These are phyloP conservation scores for Camponotus vicinus DNA, from an alignment of 1,140 invertebrate species.

Conservation along the genomic window DNA sequence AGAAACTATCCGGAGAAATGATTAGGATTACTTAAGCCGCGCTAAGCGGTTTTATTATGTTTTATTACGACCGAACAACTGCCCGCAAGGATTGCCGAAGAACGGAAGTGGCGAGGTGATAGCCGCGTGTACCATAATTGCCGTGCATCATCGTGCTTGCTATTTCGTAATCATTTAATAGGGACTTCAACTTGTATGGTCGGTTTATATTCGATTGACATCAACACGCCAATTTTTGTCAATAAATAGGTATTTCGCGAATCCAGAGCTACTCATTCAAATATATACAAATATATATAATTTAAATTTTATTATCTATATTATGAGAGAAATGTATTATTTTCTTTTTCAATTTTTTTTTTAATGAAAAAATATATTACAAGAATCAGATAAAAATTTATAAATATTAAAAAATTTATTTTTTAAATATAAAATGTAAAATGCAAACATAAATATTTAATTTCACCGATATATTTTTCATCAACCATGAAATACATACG, in stretches of 20 bases:
- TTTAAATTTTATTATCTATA: too few species aligned
- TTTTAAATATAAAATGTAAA: too few species aligned
- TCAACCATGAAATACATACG: background rate
- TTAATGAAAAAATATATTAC: too few species aligned
- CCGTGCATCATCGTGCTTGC: conserved; percentile 1
- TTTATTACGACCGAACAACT: background rate
- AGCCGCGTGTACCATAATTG: conserved; percentile 9
- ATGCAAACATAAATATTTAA: background rate
- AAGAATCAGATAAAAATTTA: too few species aligned
- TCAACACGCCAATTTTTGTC: background rate
- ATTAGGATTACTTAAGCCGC: background rate
- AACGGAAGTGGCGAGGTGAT: conserved; percentile 30
- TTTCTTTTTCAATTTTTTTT: too few species aligned
- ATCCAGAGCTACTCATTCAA: background rate
- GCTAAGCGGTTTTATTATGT: conserved; percentile 36
- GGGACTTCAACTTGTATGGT: background rate
- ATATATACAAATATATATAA: too few species aligned
- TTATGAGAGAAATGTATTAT: too few species aligned
- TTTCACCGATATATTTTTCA: background rate
- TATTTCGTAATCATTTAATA: conserved; percentile 57
- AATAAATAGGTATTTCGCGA: background rate
- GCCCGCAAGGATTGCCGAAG: conserved; percentile 8
- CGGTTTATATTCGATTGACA: background rate
- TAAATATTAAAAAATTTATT: too few species aligned
- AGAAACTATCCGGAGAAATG: background rate